A percentile compares a stretch with the other conserved stretches of the same genome.
Evolutionary conservation across 2,888 invertebrate genomes (phyloP).

Genomic region (Yponomeuta evonymella): DNA sequence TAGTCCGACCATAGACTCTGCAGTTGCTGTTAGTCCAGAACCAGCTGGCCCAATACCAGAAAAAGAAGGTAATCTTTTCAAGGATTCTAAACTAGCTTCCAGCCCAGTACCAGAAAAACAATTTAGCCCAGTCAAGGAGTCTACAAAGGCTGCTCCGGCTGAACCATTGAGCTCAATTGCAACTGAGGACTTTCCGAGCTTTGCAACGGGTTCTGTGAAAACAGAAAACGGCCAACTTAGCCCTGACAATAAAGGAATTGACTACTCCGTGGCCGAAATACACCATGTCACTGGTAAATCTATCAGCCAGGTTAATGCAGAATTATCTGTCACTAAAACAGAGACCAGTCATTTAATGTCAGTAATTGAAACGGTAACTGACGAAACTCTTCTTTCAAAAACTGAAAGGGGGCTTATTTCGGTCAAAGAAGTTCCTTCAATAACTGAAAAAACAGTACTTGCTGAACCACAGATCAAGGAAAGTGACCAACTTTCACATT

Average conservation of each 20-base stretch:
- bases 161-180: neutral
- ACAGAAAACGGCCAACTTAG: slow-evolving; percentile 5
- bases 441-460: neutral
- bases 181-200: neutral
- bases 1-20: too few species aligned
- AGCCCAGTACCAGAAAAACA: neutral
- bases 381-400: neutral
- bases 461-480: neutral
- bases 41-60: too few species aligned
- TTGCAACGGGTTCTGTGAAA: neutral
- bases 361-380: neutral
- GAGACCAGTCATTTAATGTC: too few species aligned
- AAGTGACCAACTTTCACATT: neutral
- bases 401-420: neutral
- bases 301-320: neutral
- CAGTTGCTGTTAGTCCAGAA: too few species aligned
- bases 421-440: neutral
- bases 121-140: neutral
- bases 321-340: neutral
- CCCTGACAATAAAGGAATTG: neutral
- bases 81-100: too few species aligned
- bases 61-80: too few species aligned
- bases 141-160: neutral
- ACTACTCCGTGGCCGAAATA: neutral
- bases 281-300: neutral